Percentiles rank a stretch among this genome's conserved stretches.
phyloP scores from a whole-genome alignment of 2,113 vertebrate species.

The Spermophilus dauricus region DNA sequence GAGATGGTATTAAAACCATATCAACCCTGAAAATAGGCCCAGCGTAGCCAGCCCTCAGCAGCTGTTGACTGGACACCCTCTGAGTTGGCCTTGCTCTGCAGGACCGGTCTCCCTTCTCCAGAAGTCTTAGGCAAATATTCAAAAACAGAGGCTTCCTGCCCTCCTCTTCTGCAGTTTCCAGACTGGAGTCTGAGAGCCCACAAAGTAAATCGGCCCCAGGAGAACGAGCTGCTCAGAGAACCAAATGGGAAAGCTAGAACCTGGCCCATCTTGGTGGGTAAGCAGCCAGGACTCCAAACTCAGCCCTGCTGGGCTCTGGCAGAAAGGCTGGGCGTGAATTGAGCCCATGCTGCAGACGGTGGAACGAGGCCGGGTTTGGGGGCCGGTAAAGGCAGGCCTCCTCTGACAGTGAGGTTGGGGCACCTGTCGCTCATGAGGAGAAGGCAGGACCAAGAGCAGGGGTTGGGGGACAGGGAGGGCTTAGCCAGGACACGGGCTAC shows the following conservation, averaged over 20 bases:
- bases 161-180: no score
- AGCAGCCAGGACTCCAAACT: neutral
- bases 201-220: neutral
- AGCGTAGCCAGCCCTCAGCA: no score
- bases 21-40: no score
- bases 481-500: no score
- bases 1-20: no score
- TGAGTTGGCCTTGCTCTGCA: no score
- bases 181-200: no score
- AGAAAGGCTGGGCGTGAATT: accelerated
- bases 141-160: neutral
- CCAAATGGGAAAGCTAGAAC: neutral
- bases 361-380: neutral
- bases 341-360: neutral
- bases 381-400: neutral
- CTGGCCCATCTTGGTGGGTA: accelerated
- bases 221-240: neutral
- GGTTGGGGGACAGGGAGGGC: neutral
- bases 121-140: neutral
- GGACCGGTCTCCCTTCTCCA: neutral
- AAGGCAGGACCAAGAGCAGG: accelerated
- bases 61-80: no score
- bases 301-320: accelerated
- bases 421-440: neutral
- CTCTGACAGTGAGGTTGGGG: no score